Conservation (phyloP, 2,797 vertebrate genomes). For the Alcedo quadribrachys region DNA sequence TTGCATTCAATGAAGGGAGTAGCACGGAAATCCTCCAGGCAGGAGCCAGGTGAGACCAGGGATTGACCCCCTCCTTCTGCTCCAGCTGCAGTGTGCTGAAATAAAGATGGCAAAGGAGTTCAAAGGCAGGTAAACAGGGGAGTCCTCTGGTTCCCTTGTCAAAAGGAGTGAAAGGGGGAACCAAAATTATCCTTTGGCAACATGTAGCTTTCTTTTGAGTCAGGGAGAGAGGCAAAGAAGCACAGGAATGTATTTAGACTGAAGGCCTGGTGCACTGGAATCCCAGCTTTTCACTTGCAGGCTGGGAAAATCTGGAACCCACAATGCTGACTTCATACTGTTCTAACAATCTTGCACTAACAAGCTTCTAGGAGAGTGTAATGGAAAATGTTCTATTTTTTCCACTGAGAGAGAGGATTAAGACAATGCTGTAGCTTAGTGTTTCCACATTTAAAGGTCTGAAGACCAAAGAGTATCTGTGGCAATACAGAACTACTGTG, state of each 20-base stretch:
- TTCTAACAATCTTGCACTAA: background rate
- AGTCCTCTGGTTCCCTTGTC: background rate
- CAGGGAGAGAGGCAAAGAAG: background rate
- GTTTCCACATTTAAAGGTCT: background rate
- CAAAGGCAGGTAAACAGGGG: background rate
- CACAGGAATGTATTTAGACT: background rate
- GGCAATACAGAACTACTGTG: background rate
- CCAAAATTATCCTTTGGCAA: background rate
- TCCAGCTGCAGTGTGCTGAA: slow-evolving; percentile 92
- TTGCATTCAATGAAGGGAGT: slow-evolving; percentile 97
- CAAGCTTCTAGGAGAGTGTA: background rate
- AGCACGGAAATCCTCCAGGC: slow-evolving; percentile 93
- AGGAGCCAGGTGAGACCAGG: slow-evolving; percentile 93
- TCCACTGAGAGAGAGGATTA: background rate
- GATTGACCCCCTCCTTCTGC: slow-evolving; percentile 94
- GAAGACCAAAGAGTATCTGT: background rate
- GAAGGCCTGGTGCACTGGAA: background rate
- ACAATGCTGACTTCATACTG: background rate
- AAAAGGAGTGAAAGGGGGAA: background rate
- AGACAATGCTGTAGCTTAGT: background rate
- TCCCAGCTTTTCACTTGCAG: background rate
- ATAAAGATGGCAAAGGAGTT: background rate
- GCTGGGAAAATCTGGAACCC: background rate
- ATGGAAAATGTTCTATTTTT: background rate
- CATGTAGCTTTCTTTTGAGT: background rate